phyloP scores from a whole-genome alignment of 1,140 invertebrate species.

The Euwallacea fornicatus region DNA sequence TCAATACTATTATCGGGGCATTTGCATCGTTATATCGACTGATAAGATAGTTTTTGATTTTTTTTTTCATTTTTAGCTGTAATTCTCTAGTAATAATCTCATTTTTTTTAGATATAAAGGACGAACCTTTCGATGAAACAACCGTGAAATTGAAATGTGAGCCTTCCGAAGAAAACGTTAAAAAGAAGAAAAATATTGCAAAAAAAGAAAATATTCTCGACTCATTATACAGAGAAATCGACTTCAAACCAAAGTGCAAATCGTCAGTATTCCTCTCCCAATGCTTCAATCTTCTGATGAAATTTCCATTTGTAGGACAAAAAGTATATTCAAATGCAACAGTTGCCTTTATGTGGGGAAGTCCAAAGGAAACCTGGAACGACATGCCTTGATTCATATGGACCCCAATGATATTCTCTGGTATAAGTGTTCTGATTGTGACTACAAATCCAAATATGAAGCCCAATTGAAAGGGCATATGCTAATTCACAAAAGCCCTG shows the following conservation, averaged over 20 bases:
- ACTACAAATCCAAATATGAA: constrained; percentile 30
- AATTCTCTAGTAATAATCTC: too few relatives aligned
- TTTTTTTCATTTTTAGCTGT: too few relatives aligned
- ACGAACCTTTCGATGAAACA: too few relatives aligned
- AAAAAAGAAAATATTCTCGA: too few relatives aligned
- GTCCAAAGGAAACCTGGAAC: constrained; percentile 22
- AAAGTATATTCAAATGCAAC: constrained; percentile 19
- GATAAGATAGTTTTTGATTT: too few relatives aligned
- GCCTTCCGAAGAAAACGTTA: too few relatives aligned
- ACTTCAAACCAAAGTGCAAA: constrained; percentile 62
- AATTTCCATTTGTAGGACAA: not conserved
- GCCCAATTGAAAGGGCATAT: constrained; percentile 29
- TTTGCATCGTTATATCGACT: too few relatives aligned
- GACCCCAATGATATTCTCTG: constrained; percentile 24
- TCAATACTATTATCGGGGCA: too few relatives aligned
- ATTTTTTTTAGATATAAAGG: too few relatives aligned
- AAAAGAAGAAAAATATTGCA: too few relatives aligned
- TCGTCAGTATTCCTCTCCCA: constrained; percentile 15
- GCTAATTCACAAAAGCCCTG: constrained; percentile 22
- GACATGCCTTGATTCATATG: constrained; percentile 23
- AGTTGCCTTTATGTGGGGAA: constrained; percentile 24
- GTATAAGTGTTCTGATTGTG: constrained; percentile 26
- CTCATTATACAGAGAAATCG: too few relatives aligned
- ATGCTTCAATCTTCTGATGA: not conserved
- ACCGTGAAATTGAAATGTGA: too few relatives aligned